Percentiles rank a stretch among this genome's conserved stretches.
These are phyloP conservation scores for Papilio helenus DNA, from an alignment of 1,140 invertebrate genomes.

Conservation along the genomic window DNA sequence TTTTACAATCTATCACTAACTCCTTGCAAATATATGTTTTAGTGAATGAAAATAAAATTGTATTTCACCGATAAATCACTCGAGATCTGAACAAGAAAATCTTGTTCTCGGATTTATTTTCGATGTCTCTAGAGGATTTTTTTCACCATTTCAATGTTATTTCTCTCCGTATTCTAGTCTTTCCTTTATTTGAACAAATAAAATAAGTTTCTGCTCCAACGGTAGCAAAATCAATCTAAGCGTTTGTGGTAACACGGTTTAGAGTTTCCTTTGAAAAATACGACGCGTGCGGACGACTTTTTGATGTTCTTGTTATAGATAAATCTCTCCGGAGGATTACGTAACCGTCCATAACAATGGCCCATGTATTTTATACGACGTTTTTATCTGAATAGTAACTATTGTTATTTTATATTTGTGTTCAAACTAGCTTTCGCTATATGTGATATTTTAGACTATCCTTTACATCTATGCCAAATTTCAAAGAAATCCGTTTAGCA, in stretches of 20 bases:
- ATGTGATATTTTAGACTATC: no score
- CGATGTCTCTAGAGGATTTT: background rate
- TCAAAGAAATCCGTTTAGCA: no score
- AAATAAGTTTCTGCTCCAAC: slow-evolving; percentile 16
- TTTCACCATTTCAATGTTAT: background rate
- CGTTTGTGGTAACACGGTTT: background rate
- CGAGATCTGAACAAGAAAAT: background rate
- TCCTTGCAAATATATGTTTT: background rate
- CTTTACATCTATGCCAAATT: no score
- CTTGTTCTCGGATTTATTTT: background rate
- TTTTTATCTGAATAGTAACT: background rate
- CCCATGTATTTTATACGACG: slow-evolving; percentile 7
- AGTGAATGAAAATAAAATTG: background rate
- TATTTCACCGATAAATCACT: background rate
- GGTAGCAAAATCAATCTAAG: slow-evolving; percentile 2
- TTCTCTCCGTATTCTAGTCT: background rate
- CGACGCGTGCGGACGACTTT: slow-evolving; percentile 1
- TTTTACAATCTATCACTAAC: background rate
- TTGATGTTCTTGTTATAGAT: slow-evolving; percentile 26
- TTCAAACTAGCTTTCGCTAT: background rate
- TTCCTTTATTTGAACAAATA: slow-evolving; percentile 25
- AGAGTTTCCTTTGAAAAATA: slow-evolving; percentile 18
- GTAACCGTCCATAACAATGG: slow-evolving; percentile 19
- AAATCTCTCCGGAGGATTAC: slow-evolving; percentile 17
- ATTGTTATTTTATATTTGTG: background rate